phyloP scores from a whole-genome alignment of 1,140 invertebrate genomes.

The Carposina sasakii region DNA sequence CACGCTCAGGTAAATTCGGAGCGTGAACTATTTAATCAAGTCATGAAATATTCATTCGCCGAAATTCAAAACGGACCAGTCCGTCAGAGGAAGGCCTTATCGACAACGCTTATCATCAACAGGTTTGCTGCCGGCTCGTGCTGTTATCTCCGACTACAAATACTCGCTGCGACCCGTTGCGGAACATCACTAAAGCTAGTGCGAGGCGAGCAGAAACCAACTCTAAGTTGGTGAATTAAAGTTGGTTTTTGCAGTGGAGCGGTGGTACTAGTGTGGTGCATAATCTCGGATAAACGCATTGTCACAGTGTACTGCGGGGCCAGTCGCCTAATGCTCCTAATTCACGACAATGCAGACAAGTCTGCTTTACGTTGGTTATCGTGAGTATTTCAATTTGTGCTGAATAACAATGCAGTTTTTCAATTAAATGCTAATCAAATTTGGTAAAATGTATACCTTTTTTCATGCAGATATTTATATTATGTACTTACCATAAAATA shows the following conservation, averaged over 20 bases:
- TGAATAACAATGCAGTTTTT: no score
- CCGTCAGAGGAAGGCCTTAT: conserved; percentile 60
- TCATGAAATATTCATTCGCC: conserved; percentile 69
- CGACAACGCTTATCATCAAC: conserved; percentile 69
- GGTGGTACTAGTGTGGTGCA: conserved; percentile 22
- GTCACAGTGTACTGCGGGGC: conserved; percentile 57
- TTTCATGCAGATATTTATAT: no score
- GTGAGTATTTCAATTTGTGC: no score
- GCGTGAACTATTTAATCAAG: conserved; percentile 70
- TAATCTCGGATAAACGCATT: conserved; percentile 59
- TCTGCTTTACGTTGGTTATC: conserved; percentile 34
- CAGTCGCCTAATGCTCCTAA: conserved; percentile 59
- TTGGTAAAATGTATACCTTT: no score
- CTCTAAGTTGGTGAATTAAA: conserved; percentile 15
- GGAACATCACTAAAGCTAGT: conserved; percentile 17
- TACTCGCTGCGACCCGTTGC: conserved; percentile 38
- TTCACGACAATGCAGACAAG: conserved; percentile 59
- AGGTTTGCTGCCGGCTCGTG: conserved; percentile 62
- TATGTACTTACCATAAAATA: no score
- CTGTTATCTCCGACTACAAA: conserved; percentile 69
- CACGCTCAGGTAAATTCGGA: no score
- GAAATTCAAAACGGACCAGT: conserved; percentile 60
- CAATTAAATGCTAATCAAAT: no score
- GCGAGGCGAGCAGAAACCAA: conserved; percentile 5
- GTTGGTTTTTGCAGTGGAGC: conserved; percentile 15